Conservation (phyloP, 1,140 invertebrate genomes). For the Gerris buenoi region DNA sequence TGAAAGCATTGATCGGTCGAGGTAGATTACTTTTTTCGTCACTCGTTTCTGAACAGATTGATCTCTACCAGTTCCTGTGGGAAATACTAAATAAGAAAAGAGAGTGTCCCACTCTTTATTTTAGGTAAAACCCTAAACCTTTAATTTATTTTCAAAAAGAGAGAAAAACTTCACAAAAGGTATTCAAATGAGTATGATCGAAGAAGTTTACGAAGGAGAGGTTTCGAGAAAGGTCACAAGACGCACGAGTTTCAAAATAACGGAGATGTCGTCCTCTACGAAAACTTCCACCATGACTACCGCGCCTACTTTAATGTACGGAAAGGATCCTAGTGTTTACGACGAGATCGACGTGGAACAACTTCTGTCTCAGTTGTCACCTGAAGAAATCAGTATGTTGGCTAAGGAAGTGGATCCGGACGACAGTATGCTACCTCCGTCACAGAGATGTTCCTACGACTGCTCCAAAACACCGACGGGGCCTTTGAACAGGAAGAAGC, state of each 20-base stretch:
- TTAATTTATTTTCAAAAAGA: no score
- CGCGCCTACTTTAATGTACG: conserved; percentile 74
- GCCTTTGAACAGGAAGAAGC: conserved; percentile 84
- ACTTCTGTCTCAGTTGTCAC: conserved; percentile 78
- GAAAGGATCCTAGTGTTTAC: conserved; percentile 82
- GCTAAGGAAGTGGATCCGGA: conserved; percentile 98
- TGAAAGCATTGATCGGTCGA: no score
- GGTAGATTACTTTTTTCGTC: no score
- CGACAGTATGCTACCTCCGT: conserved; percentile 90
- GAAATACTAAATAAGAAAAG: no score
- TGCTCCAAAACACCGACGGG: conserved; percentile 90
- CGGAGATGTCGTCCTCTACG: conserved; percentile 49
- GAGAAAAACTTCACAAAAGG: neutral
- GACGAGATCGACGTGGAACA: conserved; percentile 95
- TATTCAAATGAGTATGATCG: conserved; percentile 19
- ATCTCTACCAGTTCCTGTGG: no score
- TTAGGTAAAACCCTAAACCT: no score
- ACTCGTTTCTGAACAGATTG: no score
- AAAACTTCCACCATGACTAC: conserved; percentile 76
- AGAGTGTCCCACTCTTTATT: no score
- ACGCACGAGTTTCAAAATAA: conserved; percentile 22
- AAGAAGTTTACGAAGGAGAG: conserved; percentile 21
- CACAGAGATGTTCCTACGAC: conserved; percentile 87
- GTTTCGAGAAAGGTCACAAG: conserved; percentile 19
- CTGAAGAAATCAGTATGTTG: conserved; percentile 91